These are phyloP conservation scores for Toxotes lorentzi DNA, from an alignment of 2,797 vertebrate species.

Conservation along the genomic window DNA sequence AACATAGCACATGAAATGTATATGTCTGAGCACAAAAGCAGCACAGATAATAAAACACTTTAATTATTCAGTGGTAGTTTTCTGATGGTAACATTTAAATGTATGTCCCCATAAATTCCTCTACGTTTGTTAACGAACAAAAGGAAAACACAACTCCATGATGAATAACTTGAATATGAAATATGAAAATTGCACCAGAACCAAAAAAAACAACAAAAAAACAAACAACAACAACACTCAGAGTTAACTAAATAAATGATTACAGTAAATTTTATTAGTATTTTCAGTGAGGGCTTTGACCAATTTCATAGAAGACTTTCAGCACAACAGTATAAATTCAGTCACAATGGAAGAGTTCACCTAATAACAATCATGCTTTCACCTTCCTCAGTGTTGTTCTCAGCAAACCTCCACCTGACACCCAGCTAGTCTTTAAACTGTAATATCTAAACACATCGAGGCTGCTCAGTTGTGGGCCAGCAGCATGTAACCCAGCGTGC, in stretches of 20 bases:
- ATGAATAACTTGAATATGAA: too few relatives aligned
- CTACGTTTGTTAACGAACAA: too few relatives aligned
- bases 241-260: not conserved
- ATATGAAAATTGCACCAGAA: not conserved
- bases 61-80: constrained; percentile 64
- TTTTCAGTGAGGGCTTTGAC: not conserved
- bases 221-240: not conserved
- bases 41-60: constrained; percentile 32
- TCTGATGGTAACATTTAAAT: too few relatives aligned
- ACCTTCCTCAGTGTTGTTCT: not conserved
- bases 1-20: constrained; percentile 10
- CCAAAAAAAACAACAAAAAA: not conserved
- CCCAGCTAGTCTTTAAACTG: constrained; percentile 12
- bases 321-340: not conserved
- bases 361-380: not conserved
- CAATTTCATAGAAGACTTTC: not conserved
- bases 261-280: not conserved
- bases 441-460: constrained; percentile 35
- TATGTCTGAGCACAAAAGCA: constrained; percentile 36
- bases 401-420: not conserved
- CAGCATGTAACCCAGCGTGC: constrained; percentile 55
- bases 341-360: not conserved
- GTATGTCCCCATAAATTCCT: too few relatives aligned
- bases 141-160: too few relatives aligned
- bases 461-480: constrained; percentile 47